A percentile compares a stretch with the other conserved stretches of the same genome.
Conservation (phyloP, 2,888 invertebrate genomes). For the Ophion slaviceki region DNA sequence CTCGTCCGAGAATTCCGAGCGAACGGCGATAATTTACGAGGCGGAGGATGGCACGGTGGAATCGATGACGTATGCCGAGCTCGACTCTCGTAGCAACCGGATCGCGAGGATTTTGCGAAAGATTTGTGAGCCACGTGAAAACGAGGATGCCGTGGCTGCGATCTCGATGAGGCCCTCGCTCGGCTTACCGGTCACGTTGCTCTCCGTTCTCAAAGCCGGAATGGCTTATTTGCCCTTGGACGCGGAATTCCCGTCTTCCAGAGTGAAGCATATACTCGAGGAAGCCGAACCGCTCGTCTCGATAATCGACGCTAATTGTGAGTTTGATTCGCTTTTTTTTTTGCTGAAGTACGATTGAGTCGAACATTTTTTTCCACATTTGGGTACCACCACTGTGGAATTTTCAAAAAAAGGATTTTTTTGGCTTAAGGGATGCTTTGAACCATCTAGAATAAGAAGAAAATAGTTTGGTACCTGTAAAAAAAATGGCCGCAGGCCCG, state of each 20-base stretch:
- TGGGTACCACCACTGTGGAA: too few species aligned
- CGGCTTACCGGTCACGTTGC: constrained; percentile 87
- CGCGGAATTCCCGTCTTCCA: constrained; percentile 88
- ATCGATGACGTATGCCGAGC: constrained; percentile 84
- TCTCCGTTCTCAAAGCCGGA: constrained; percentile 92
- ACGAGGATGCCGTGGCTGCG: constrained; percentile 90
- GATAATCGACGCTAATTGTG: constrained; percentile 88
- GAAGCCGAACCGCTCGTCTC: constrained; percentile 90
- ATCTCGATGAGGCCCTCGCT: constrained; percentile 92
- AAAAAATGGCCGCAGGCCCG: too few species aligned
- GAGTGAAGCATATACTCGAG: constrained; percentile 90
- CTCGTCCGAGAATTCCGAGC: constrained; percentile 84
- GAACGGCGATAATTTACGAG: constrained; percentile 87
- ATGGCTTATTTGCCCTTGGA: constrained; percentile 94
- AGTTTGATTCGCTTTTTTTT: constrained; percentile 56
- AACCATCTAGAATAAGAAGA: too few species aligned
- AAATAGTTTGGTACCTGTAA: too few species aligned
- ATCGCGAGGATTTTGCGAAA: constrained; percentile 85
- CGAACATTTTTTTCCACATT: too few species aligned
- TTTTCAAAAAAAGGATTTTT: too few species aligned
- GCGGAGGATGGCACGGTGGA: constrained; percentile 75
- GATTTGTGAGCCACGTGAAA: constrained; percentile 81
- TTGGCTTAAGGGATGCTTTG: too few species aligned
- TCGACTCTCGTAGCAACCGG: constrained; percentile 86
- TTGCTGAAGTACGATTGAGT: not conserved